A percentile compares a stretch with the other conserved stretches of the same genome.
Evolutionary conservation across 2,113 vertebrate species (phyloP).

Genomic region (Ellobius talpinus): DNA sequence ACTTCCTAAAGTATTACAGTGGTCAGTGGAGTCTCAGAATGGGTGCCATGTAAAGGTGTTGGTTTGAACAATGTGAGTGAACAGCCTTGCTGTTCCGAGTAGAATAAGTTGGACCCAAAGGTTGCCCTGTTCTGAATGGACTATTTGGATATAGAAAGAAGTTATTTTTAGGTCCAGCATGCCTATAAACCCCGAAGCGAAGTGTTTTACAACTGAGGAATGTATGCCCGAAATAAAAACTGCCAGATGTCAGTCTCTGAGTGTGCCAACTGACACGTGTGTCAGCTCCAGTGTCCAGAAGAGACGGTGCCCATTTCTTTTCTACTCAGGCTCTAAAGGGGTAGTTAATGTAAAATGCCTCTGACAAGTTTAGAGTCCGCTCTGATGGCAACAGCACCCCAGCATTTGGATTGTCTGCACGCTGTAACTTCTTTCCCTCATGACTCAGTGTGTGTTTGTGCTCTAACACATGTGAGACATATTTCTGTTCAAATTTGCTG

Average conservation of each 20-base stretch:
- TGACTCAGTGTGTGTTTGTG: conserved; percentile 37
- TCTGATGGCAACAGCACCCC: conserved; percentile 32
- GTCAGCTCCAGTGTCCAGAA: conserved; percentile 45
- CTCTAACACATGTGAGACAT: conserved; percentile 29
- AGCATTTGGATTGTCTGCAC: conserved; percentile 40
- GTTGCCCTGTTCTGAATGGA: conserved; percentile 41
- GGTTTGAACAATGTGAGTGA: background rate
- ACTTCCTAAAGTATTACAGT: conserved; percentile 39
- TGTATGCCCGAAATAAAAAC: conserved; percentile 74
- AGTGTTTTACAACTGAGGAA: conserved; percentile 75
- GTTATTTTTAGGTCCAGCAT: conserved; percentile 72
- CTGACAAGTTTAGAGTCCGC: background rate
- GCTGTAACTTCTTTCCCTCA: conserved; percentile 27
- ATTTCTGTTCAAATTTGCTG: conserved; percentile 51
- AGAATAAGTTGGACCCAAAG: background rate
- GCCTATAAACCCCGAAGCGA: conserved; percentile 68
- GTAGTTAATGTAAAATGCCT: background rate
- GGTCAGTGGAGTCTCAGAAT: conserved; percentile 9
- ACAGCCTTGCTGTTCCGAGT: conserved; percentile 24
- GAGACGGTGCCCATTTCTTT: conserved; percentile 51
- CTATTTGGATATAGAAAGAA: conserved; percentile 70
- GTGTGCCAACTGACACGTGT: conserved; percentile 64
- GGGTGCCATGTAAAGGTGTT: background rate
- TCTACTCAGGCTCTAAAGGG: background rate
- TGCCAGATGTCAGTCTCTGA: conserved; percentile 62